phyloP scores from a whole-genome alignment of 2,888 invertebrate genomes.

The Cancer borealis region DNA sequence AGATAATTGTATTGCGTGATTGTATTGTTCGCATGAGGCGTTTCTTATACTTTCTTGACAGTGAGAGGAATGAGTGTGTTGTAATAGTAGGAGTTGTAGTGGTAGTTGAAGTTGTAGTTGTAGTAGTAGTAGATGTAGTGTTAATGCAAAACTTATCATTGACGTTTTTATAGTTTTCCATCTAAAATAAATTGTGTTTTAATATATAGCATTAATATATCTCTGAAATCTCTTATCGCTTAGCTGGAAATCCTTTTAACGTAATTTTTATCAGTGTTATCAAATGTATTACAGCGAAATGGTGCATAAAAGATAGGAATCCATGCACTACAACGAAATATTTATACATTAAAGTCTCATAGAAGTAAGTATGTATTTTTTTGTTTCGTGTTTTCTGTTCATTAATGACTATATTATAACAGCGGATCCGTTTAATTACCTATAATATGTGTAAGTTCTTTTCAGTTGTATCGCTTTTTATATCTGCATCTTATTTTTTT shows the following conservation, averaged over 20 bases:
- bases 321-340: neutral
- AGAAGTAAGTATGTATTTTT: neutral
- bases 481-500: neutral
- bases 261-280: neutral
- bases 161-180: neutral
- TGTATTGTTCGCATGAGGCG: neutral
- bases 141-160: neutral
- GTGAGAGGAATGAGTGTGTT: neutral
- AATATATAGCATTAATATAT: neutral
- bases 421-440: neutral
- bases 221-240: neutral
- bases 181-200: neutral
- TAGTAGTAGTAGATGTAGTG: neutral
- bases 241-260: neutral
- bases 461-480: neutral
- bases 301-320: neutral
- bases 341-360: neutral
- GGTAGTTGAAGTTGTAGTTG: neutral
- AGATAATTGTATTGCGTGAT: neutral
- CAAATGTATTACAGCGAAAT: neutral
- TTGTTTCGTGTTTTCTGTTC: neutral
- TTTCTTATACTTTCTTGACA: neutral
- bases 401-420: neutral
- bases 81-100: neutral
- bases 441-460: neutral